A percentile compares a stretch with the other conserved stretches of the same genome.
Conservation (phyloP, 2,113 vertebrate genomes). For the Cnemophilus loriae region DNA sequence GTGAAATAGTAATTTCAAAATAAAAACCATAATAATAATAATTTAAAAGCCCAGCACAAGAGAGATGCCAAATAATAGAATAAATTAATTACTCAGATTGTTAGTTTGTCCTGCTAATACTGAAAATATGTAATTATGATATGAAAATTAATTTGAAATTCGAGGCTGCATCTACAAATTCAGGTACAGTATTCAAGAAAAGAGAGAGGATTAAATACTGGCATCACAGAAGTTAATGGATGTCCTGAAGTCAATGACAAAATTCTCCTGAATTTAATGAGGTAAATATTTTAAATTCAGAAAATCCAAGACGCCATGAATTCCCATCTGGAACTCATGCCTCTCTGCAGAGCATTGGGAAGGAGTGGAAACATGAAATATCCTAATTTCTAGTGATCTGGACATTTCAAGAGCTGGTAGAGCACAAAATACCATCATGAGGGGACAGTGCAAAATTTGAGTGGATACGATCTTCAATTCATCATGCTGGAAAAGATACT, state of each 20-base stretch:
- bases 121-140: neutral
- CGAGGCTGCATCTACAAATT: neutral
- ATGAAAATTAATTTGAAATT: neutral
- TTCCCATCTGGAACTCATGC: neutral
- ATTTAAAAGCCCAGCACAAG: fast-evolving
- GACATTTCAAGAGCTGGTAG: neutral
- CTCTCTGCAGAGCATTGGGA: neutral
- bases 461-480: neutral
- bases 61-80: neutral
- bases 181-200: neutral
- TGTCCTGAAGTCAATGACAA: neutral
- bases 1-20: neutral
- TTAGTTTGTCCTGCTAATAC: neutral
- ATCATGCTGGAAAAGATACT: neutral
- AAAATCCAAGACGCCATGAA: neutral
- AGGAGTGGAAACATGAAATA: neutral
- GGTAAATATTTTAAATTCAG: neutral
- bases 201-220: neutral
- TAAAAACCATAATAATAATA: too few relatives aligned
- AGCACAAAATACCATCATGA: neutral
- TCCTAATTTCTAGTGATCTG: neutral
- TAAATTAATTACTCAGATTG: neutral
- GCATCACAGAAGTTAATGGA: neutral
- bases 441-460: neutral
- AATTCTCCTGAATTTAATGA: neutral